Evolutionary conservation across 2,888 invertebrate species (phyloP), one percentile per base, ranked within the genome.

Genomic region (Xanthia icteritia): DNA sequence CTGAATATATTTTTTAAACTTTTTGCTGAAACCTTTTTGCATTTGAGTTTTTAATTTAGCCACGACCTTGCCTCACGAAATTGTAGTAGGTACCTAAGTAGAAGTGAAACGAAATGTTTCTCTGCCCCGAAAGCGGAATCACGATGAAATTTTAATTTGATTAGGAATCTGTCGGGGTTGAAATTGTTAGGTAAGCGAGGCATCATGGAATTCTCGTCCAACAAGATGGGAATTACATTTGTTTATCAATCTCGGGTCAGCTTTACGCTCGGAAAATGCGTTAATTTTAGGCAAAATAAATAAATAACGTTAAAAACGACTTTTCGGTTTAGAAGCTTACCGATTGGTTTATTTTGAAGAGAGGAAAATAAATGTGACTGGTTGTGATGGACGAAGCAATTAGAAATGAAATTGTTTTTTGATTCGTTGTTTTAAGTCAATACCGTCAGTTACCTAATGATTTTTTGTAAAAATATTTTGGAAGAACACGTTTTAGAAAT

Each of bases 101-200:
- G 65, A 78, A 76, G 65, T 73, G 73, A 80, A 86, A 86, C 85
- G 73, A 81, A 48, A 84, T 82, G 87, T 89, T 90, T 86, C 77
- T 77, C 77, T 70, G 71, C 87, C 86, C 84, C 73, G 9, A 87
- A 88, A 86, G 83, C 87, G 83, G 83, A 84, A 87, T 87, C 82
- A 78, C 81, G 91, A 93, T 92, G 91, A 94, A 93, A 91, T 90
- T 93, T 91, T 93, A 92, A 93, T 93, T 92, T 92, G 89, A 93
- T 94, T 93, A 91, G 87, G 84, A 91, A 89, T 88, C 89, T 90
- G 89, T 88, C 87, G 80, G 83, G 81, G 79, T 81, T 79, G 58
- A 86, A 89, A 91, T 89, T 88, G 86, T 88, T 87, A 87, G 88
- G 87, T 87, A 86, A 90, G 88, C 84, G 86, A 89, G 80, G 86